Evolutionary conservation across 2,113 vertebrate genomes (phyloP).

Genomic region (Silurus glanis): DNA sequence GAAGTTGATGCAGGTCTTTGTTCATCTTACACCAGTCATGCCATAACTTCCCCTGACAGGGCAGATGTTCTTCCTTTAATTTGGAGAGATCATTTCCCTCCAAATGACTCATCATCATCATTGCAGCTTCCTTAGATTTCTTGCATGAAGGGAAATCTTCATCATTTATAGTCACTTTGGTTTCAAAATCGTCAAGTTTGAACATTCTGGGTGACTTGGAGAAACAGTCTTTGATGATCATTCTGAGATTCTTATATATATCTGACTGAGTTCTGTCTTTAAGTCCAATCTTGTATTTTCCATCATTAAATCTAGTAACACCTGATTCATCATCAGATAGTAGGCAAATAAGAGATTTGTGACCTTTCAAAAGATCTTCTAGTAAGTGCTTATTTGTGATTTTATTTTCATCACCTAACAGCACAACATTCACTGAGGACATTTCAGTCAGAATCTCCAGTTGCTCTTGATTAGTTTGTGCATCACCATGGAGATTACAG

Average conservation of each 20-base stretch:
- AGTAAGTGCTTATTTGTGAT: slow-evolving; percentile 45
- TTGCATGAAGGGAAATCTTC: neutral
- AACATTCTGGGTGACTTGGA: neutral
- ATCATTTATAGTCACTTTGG: neutral
- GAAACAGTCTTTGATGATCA: slow-evolving; percentile 57
- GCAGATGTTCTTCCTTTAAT: slow-evolving; percentile 3
- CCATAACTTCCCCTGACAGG: slow-evolving; percentile 20
- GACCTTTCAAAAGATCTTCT: slow-evolving; percentile 40
- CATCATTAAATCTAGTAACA: neutral
- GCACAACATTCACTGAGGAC: slow-evolving; percentile 38
- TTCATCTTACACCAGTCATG: slow-evolving; percentile 24
- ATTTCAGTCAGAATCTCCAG: slow-evolving; percentile 46
- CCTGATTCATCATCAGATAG: slow-evolving; percentile 48
- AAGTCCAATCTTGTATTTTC: slow-evolving; percentile 59
- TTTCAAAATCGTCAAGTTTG: neutral
- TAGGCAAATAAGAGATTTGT: slow-evolving; percentile 64
- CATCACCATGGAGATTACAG: slow-evolving; percentile 59
- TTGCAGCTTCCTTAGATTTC: slow-evolving; percentile 1
- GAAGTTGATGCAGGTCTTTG: slow-evolving; percentile 58
- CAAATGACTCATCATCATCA: neutral
- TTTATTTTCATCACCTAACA: neutral
- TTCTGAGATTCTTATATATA: slow-evolving; percentile 57
- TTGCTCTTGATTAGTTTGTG: neutral
- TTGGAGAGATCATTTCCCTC: neutral
- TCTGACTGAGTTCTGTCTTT: slow-evolving; percentile 66